Evolutionary conservation across 2,113 vertebrate species (phyloP).

Genomic region (Melanostigma gelatinosum): DNA sequence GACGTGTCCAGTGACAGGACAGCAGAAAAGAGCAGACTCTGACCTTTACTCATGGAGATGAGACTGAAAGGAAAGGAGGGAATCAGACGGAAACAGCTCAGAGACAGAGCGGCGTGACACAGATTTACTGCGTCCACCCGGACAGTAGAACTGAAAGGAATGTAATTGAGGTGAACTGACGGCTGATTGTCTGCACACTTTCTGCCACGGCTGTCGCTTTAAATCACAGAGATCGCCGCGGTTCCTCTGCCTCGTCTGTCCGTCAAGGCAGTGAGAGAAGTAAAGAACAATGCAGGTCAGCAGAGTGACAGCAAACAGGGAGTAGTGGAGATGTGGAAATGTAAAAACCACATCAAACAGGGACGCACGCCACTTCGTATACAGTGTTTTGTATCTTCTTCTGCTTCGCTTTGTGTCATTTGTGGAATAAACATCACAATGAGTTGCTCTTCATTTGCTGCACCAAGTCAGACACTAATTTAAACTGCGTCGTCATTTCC

Average conservation of each 20-base stretch:
- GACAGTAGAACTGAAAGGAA: constrained; percentile 18
- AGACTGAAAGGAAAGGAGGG: constrained; percentile 16
- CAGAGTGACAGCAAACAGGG: constrained; percentile 10
- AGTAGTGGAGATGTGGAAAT: neutral
- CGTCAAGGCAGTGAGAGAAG: neutral
- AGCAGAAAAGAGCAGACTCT: constrained; percentile 46
- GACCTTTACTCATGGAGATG: constrained; percentile 58
- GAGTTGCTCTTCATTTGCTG: too few relatives aligned
- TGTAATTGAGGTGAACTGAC: constrained; percentile 51
- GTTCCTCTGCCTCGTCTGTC: constrained; percentile 1
- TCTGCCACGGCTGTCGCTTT: constrained; percentile 46
- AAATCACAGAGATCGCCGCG: constrained; percentile 45
- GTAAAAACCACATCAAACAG: neutral
- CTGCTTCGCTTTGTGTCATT: too few relatives aligned
- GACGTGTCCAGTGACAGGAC: constrained; percentile 50
- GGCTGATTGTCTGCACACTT: constrained; percentile 29
- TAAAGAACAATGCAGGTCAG: constrained; percentile 48
- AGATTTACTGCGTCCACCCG: constrained; percentile 41
- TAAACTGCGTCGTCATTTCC: too few relatives aligned
- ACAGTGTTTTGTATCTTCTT: too few relatives aligned
- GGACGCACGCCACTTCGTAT: neutral
- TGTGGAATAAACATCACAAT: neutral
- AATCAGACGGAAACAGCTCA: constrained; percentile 35
- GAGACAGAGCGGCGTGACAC: constrained; percentile 24
- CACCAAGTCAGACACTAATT: too few relatives aligned